Evolutionary conservation across 2,113 vertebrate genomes (phyloP).

Genomic region (Casuarius casuarius): DNA sequence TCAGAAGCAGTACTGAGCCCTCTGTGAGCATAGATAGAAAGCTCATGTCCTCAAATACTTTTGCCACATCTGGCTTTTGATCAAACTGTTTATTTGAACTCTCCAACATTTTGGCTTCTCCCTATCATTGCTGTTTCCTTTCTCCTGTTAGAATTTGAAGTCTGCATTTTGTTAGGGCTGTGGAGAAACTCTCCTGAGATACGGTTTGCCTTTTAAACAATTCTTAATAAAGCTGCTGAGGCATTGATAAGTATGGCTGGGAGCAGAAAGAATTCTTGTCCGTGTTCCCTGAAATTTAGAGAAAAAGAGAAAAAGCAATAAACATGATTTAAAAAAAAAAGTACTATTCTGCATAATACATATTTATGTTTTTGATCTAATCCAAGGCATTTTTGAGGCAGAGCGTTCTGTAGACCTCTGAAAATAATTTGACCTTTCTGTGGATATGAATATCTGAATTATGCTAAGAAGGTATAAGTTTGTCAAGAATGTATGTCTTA

Average conservation of each 20-base stretch:
- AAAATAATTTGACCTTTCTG: not conserved
- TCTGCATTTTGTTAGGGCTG: not conserved
- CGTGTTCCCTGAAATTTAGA: not conserved
- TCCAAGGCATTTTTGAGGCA: not conserved
- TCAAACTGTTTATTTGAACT: not conserved
- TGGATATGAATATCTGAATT: not conserved
- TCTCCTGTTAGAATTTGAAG: not conserved
- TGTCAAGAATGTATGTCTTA: not conserved
- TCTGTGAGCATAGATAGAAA: not conserved
- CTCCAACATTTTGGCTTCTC: not conserved
- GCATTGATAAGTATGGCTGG: not conserved
- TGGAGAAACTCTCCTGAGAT: not conserved
- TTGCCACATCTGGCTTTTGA: not conserved
- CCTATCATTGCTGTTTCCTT: not conserved
- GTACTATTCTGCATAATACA: not conserved
- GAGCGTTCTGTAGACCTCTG: not conserved
- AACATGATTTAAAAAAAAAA: not conserved
- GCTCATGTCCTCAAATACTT: not conserved
- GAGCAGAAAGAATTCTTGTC: not conserved
- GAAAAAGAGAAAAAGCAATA: not conserved
- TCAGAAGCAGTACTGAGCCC: not conserved
- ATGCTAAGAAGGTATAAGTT: not conserved
- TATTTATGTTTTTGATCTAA: not conserved
- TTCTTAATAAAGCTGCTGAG: not conserved
- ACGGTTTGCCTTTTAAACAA: not conserved